Conservation (phyloP, 2,888 invertebrate species). For the Chrysolina americana region DNA sequence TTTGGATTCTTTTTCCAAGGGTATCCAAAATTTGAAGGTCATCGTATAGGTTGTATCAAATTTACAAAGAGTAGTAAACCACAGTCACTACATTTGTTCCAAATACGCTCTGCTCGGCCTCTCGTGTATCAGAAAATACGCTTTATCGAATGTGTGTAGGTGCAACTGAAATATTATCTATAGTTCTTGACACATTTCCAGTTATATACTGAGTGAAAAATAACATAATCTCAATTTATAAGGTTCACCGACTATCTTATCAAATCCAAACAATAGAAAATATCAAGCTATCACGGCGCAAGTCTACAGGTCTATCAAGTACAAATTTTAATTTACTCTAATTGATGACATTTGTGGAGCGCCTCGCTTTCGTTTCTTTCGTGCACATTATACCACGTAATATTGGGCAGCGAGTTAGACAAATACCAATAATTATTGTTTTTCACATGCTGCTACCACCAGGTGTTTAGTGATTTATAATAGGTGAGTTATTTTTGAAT, state of each 20-base stretch:
- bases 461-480: constrained; percentile 23
- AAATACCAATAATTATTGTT: constrained; percentile 30
- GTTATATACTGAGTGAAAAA: constrained; percentile 9
- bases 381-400: constrained; percentile 32
- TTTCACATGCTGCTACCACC: constrained; percentile 25
- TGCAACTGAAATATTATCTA: not conserved
- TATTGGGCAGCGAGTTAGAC: constrained; percentile 25
- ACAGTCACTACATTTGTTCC: no score
- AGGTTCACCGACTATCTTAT: constrained; percentile 37
- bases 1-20: no score
- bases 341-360: constrained; percentile 48
- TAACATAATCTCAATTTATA: constrained; percentile 28
- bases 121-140: no score
- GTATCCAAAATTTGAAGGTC: no score
- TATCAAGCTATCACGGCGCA: constrained; percentile 35
- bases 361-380: constrained; percentile 33
- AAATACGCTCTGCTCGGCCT: no score
- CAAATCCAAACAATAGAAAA: constrained; percentile 37
- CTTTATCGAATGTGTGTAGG: not conserved
- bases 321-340: constrained; percentile 46
- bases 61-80: no score
- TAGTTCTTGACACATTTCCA: not conserved
- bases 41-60: no score
- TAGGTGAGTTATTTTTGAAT: constrained; percentile 26
- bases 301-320: constrained; percentile 35